Conservation (phyloP, 2,888 invertebrate species). For the Acanthacorydalis orientalis region DNA sequence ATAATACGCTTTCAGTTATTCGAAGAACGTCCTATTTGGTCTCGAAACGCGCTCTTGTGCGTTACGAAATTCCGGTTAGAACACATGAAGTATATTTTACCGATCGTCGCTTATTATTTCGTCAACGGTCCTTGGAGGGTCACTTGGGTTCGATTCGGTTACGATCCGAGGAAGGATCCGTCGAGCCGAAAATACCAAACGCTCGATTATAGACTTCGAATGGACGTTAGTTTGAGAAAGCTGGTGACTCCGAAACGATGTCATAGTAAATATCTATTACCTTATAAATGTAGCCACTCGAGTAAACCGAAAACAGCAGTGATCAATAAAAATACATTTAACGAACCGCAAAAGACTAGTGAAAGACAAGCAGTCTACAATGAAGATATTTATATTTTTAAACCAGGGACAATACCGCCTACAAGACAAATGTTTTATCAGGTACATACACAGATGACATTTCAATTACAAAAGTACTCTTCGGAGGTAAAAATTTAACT, state of each 20-base stretch:
- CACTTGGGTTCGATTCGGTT: constrained; percentile 80
- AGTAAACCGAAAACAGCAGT: constrained; percentile 16
- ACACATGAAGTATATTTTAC: constrained; percentile 60
- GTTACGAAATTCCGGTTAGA: constrained; percentile 41
- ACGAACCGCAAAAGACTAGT: constrained; percentile 7
- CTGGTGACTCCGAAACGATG: neutral
- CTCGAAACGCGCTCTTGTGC: constrained; percentile 54
- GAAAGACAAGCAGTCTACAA: constrained; percentile 1
- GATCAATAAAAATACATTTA: constrained; percentile 6
- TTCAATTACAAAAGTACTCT: neutral
- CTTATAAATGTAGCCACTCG: constrained; percentile 25
- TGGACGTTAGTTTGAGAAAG: neutral
- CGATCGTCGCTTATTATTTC: constrained; percentile 72
- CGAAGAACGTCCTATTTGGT: constrained; percentile 80
- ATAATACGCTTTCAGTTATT: constrained; percentile 41
- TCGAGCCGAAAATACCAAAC: constrained; percentile 72
- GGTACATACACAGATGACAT: constrained; percentile 28
- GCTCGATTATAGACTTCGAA: constrained; percentile 51
- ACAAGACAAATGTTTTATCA: constrained; percentile 83
- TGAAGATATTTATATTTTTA: constrained; percentile 35
- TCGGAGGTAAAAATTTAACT: neutral
- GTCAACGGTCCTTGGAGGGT: constrained; percentile 84
- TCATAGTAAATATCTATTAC: constrained; percentile 16
- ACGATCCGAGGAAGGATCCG: constrained; percentile 75
- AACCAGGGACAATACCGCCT: constrained; percentile 58